Conservation (phyloP, 2,888 invertebrate species). For the Gordius sp. region DNA sequence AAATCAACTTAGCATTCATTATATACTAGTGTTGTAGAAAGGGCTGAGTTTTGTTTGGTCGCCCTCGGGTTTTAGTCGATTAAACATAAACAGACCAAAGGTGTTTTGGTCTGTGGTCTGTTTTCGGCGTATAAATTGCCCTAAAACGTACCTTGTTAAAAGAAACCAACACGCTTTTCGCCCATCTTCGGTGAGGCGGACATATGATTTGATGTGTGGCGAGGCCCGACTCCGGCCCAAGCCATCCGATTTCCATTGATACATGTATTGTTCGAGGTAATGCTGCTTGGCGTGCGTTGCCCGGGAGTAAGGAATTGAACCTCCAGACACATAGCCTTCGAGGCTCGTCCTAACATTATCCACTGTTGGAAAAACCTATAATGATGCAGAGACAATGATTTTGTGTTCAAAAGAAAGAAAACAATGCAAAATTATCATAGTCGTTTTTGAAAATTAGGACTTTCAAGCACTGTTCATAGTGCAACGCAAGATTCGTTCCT, state of each 20-base stretch:
- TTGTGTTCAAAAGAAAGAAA: background rate
- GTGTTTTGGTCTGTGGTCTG: too few relatives aligned
- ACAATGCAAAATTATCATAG: constrained; percentile 2
- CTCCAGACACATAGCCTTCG: constrained; percentile 56
- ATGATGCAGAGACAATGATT: background rate
- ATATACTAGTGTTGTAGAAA: too few relatives aligned
- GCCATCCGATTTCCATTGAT: constrained; percentile 45
- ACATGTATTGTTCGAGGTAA: constrained; percentile 49
- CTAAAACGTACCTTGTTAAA: background rate
- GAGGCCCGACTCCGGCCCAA: constrained; percentile 49
- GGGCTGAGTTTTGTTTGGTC: too few relatives aligned
- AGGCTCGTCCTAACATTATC: constrained; percentile 58
- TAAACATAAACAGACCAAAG: too few relatives aligned
- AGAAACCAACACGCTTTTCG: background rate
- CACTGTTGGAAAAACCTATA: constrained; percentile 43
- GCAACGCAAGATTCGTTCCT: too few relatives aligned
- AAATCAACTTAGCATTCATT: too few relatives aligned
- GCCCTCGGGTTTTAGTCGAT: too few relatives aligned
- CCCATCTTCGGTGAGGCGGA: constrained; percentile 36
- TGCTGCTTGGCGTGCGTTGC: constrained; percentile 49
- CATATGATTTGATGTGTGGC: constrained; percentile 81
- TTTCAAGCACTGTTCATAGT: too few relatives aligned
- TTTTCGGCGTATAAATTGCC: too few relatives aligned
- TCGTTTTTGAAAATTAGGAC: too few relatives aligned
- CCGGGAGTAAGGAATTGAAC: constrained; percentile 59